A percentile compares a stretch with the other conserved stretches of the same genome.
These are phyloP conservation scores for Lobophora halterata DNA, from an alignment of 2,888 invertebrate species.

Conservation along the genomic window DNA sequence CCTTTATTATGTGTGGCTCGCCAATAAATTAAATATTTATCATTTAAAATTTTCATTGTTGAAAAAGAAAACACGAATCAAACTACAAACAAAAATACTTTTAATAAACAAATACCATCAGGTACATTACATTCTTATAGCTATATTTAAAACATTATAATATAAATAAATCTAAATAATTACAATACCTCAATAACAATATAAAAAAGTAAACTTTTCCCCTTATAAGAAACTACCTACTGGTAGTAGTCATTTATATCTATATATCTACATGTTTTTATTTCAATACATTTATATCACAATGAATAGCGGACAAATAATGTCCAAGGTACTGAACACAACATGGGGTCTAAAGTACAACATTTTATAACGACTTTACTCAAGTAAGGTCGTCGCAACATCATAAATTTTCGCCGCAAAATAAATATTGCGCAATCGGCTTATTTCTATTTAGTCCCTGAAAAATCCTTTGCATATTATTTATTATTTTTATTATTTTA, in stretches of 20 bases:
- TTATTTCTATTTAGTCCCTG: too few relatives aligned
- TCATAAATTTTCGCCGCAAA: too few relatives aligned
- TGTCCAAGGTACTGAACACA: conserved; percentile 3
- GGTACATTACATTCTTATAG: conserved; percentile 67
- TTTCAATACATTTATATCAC: conserved; percentile 8
- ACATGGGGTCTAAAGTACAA: too few relatives aligned
- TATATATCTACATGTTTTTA: too few relatives aligned
- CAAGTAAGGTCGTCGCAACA: too few relatives aligned
- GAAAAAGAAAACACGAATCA: conserved; percentile 31
- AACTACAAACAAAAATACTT: conserved; percentile 32
- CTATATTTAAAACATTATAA: conserved; percentile 32
- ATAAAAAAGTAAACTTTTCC: neutral
- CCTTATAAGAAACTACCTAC: conserved; percentile 12
- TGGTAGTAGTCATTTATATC: too few relatives aligned
- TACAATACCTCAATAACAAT: neutral
- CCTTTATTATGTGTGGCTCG: conserved; percentile 18
- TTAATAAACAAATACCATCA: conserved; percentile 46
- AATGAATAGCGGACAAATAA: conserved; percentile 9
- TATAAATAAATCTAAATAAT: neutral
- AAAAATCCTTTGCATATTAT: too few relatives aligned
- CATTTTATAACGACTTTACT: too few relatives aligned
- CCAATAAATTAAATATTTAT: conserved; percentile 24
- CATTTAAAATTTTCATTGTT: conserved; percentile 2
- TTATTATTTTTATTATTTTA: too few relatives aligned
- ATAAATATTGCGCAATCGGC: too few relatives aligned